These are phyloP conservation scores for Odiellus spinosus DNA, from an alignment of 2,888 invertebrate genomes.

Conservation along the genomic window DNA sequence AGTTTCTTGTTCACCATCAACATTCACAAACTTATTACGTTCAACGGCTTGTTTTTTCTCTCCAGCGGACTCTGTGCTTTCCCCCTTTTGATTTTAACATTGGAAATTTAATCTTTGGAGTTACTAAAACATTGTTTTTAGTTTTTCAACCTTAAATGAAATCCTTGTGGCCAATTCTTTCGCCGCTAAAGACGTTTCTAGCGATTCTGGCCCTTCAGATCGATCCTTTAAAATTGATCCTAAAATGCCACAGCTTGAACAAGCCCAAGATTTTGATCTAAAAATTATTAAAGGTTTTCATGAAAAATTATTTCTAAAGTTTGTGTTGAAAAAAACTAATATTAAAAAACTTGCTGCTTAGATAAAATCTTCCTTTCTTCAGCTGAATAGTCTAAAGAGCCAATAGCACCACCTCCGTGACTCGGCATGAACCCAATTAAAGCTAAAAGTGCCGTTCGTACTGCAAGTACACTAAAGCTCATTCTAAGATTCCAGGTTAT, in stretches of 20 bases:
- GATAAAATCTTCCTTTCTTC: slow-evolving; percentile 66
- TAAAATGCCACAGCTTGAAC: slow-evolving; percentile 45
- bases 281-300: slow-evolving; percentile 12
- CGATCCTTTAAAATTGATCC: slow-evolving; percentile 34
- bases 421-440: slow-evolving; percentile 90
- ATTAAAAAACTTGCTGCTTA: slow-evolving; percentile 39
- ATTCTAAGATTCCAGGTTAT: no score
- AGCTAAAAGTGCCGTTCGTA: slow-evolving; percentile 76
- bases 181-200: slow-evolving; percentile 26
- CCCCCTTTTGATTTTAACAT: no score
- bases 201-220: not conserved
- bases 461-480: slow-evolving; percentile 24
- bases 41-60: no score
- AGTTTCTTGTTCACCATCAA: no score
- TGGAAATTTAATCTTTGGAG: no score
- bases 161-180: slow-evolving; percentile 32
- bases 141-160: slow-evolving; percentile 18
- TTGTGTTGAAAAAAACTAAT: no score
- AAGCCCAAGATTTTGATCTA: slow-evolving; percentile 46
- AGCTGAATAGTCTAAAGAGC: slow-evolving; percentile 71
- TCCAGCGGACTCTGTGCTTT: no score
- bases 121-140: no score
- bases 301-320: no score
- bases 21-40: no score
- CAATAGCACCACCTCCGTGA: slow-evolving; percentile 73